A percentile compares a stretch with the other conserved stretches of the same genome.
Evolutionary conservation across 2,888 invertebrate genomes (phyloP).

Genomic region (Coleophora flavipennella): DNA sequence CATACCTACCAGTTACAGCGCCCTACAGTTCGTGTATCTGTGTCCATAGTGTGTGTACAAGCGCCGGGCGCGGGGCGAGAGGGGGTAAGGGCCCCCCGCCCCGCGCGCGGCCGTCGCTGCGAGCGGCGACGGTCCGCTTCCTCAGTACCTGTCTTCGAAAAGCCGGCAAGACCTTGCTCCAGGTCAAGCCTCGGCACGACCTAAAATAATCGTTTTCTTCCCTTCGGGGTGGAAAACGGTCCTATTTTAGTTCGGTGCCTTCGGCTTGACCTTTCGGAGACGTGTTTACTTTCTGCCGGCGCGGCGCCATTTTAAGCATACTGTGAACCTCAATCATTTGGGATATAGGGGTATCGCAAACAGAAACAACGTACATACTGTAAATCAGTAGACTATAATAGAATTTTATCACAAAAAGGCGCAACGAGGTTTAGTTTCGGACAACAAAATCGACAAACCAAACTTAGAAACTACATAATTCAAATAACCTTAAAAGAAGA

Average conservation of each 20-base stretch:
- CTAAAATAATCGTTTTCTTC: conserved; percentile 10
- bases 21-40: too few species aligned
- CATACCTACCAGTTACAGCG: background rate
- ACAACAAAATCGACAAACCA: background rate
- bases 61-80: too few species aligned
- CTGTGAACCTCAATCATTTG: background rate
- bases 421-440: too few species aligned
- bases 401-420: too few species aligned
- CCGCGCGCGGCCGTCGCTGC: background rate
- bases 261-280: conserved; percentile 7
- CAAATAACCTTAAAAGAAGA: background rate
- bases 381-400: too few species aligned
- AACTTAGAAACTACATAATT: background rate
- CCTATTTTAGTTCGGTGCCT: conserved; percentile 6
- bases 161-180: conserved; percentile 3
- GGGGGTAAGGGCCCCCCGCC: too few species aligned
- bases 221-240: conserved; percentile 10
- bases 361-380: too few species aligned
- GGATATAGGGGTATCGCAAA: too few species aligned
- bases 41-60: too few species aligned
- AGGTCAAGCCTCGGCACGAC: conserved; percentile 8
- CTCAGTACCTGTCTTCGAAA: conserved; percentile 3
- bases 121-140: background rate
- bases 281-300: conserved; percentile 3
- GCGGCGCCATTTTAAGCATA: conserved; percentile 2